phyloP scores from a whole-genome alignment of 1,140 invertebrate genomes.

The Anastrepha ludens region DNA sequence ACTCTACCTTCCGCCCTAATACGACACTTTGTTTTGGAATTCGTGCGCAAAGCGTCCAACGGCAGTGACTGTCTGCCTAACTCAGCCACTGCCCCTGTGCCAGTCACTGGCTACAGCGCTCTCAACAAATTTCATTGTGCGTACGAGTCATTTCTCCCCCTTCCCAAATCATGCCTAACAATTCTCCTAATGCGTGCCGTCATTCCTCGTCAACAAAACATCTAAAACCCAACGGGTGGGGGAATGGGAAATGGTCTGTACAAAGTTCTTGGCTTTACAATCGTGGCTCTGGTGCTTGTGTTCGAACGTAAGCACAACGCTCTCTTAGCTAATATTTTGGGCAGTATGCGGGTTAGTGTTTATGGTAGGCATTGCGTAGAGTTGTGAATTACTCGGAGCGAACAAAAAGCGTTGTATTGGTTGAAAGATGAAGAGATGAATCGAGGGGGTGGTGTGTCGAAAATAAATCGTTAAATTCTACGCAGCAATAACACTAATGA shows the following conservation, averaged over 20 bases:
- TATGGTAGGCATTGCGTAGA: not conserved
- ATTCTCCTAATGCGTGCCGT: constrained; percentile 30
- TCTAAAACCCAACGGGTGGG: too few relatives aligned
- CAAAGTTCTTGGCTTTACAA: too few relatives aligned
- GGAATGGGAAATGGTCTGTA: too few relatives aligned
- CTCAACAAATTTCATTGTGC: not conserved
- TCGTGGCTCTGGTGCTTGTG: too few relatives aligned
- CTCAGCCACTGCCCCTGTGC: not conserved
- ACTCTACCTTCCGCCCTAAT: not conserved
- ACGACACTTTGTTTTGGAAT: constrained; percentile 39
- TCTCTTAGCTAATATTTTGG: too few relatives aligned
- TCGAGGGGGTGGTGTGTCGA: not conserved
- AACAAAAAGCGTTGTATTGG: not conserved
- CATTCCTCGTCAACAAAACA: not conserved
- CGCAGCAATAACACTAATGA: not conserved
- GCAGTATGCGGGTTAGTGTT: not conserved
- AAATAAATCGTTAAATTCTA: not conserved
- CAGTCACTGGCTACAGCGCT: not conserved
- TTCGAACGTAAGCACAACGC: too few relatives aligned
- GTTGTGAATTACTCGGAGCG: not conserved
- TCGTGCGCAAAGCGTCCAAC: not conserved
- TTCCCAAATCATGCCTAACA: too few relatives aligned
- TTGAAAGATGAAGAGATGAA: not conserved
- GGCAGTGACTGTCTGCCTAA: not conserved
- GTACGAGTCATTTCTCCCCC: not conserved